Conservation (phyloP, 2,113 vertebrate genomes). For the Cochlearius cochlearius region DNA sequence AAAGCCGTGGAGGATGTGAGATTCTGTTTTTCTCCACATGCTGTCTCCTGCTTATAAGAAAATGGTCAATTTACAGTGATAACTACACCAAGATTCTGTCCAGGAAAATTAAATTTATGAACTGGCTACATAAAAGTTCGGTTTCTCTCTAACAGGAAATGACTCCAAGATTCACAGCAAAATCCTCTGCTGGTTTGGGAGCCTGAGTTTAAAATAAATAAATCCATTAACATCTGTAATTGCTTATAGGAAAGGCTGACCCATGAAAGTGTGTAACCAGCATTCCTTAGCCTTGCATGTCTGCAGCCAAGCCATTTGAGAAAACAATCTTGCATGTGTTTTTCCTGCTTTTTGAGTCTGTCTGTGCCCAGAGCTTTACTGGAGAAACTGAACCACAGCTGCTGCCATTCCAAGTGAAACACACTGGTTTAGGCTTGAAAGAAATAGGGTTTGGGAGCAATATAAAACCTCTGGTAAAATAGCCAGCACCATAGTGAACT, state of each 20-base stretch:
- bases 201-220: slow-evolving; percentile 44
- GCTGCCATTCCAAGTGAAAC: slow-evolving; percentile 52
- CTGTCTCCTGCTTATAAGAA: slow-evolving; percentile 21
- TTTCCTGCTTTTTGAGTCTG: slow-evolving; percentile 24
- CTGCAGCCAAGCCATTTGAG: slow-evolving; percentile 44
- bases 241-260: slow-evolving; percentile 52
- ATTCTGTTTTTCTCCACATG: not conserved
- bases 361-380: slow-evolving; percentile 17
- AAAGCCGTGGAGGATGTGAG: not conserved
- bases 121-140: not conserved
- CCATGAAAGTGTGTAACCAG: slow-evolving; percentile 29
- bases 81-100: slow-evolving; percentile 1
- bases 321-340: slow-evolving; percentile 32
- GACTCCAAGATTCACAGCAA: slow-evolving; percentile 38
- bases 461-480: not conserved
- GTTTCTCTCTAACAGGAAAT: slow-evolving; percentile 29
- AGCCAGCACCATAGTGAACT: not conserved
- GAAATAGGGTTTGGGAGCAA: not conserved
- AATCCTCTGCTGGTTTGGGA: slow-evolving; percentile 27
- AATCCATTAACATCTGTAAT: slow-evolving; percentile 54
- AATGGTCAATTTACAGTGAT: not conserved
- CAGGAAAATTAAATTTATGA: slow-evolving; percentile 32
- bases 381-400: slow-evolving; percentile 22
- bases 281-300: slow-evolving; percentile 26
- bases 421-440: not conserved